These are phyloP conservation scores for Amiota minor DNA, from an alignment of 2,888 invertebrate genomes.

Conservation along the genomic window DNA sequence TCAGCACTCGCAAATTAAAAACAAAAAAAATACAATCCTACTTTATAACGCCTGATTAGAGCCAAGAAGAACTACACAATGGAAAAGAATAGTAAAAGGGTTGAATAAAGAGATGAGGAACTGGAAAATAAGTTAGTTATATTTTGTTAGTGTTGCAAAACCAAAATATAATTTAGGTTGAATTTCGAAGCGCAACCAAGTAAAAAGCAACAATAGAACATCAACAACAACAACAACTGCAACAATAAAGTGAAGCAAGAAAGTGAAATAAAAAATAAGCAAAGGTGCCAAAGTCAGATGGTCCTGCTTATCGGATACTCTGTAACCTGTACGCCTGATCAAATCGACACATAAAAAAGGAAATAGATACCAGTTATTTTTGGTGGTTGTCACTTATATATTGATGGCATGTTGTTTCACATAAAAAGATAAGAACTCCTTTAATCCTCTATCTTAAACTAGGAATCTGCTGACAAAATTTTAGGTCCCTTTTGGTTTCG, in stretches of 20 bases:
- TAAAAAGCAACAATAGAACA: conserved; percentile 47
- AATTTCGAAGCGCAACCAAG: conserved; percentile 65
- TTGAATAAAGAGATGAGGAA: neutral
- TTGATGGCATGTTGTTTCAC: no score
- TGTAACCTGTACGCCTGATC: no score
- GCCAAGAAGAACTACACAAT: neutral
- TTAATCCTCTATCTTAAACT: no score
- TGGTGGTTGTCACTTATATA: no score
- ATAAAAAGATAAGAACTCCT: no score
- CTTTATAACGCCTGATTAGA: conserved; percentile 28
- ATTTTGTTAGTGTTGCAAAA: conserved; percentile 46
- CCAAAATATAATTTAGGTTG: conserved; percentile 67
- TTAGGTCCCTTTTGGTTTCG: no score
- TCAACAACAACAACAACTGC: conserved; percentile 45
- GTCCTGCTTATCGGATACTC: no score
- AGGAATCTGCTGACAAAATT: no score
- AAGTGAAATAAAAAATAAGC: neutral
- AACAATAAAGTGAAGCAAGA: conserved; percentile 44
- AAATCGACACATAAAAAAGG: no score
- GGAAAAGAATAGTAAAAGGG: neutral
- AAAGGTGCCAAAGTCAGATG: neutral
- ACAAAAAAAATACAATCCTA: neutral
- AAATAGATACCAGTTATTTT: no score
- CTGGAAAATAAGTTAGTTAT: no score
- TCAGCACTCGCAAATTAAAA: conserved; percentile 23